Evolutionary conservation across 2,113 vertebrate species (phyloP).

Genomic region (Amphiprion percula): DNA sequence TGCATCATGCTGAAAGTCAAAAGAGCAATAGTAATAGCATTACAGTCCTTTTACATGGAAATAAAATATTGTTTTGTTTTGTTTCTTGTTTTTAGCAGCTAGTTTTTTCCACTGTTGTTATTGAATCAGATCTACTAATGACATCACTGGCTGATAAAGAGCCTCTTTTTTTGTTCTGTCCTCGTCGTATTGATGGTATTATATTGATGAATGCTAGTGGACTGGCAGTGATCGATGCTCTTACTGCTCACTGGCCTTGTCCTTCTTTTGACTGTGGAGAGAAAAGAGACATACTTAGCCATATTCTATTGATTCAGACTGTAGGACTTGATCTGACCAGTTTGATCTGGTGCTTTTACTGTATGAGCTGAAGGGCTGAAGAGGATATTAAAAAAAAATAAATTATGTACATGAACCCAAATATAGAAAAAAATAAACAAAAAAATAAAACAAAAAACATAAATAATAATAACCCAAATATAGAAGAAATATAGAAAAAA

Average conservation of each 20-base stretch:
- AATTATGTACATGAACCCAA: too few relatives aligned
- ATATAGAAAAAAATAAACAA: too few relatives aligned
- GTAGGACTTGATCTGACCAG: conserved; percentile 23
- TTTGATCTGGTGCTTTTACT: conserved; percentile 50
- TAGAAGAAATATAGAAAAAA: too few relatives aligned
- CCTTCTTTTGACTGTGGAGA: conserved; percentile 31
- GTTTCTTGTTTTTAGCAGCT: too few relatives aligned
- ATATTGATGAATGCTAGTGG: conserved; percentile 37
- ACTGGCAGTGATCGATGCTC: conserved; percentile 63
- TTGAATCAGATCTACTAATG: neutral
- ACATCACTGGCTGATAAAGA: neutral
- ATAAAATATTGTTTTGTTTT: too few relatives aligned
- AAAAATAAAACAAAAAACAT: too few relatives aligned
- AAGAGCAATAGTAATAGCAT: neutral
- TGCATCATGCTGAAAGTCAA: too few relatives aligned
- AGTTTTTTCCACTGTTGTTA: too few relatives aligned
- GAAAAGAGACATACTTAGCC: conserved; percentile 49
- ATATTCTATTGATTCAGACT: conserved; percentile 52
- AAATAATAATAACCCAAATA: too few relatives aligned
- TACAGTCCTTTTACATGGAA: neutral
- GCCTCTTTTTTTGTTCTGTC: conserved; percentile 9
- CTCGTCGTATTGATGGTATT: conserved; percentile 38
- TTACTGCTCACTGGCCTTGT: conserved; percentile 67
- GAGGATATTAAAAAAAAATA: too few relatives aligned
- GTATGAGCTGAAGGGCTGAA: conserved; percentile 30